phyloP scores from a whole-genome alignment of 1,140 invertebrate genomes.

The Lasioglossum albipes region DNA sequence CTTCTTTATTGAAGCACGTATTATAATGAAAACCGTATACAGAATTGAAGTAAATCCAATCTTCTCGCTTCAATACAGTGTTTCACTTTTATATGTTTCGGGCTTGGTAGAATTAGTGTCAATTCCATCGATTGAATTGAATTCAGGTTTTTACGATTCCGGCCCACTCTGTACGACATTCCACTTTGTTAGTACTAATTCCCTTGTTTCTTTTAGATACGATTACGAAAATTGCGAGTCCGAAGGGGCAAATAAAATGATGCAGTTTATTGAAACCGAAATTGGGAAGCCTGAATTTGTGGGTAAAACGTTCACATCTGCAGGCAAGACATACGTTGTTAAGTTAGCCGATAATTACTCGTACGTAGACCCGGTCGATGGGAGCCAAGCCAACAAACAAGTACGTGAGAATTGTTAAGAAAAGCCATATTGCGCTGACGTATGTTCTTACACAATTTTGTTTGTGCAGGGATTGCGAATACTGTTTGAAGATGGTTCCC shows the following conservation, averaged over 20 bases:
- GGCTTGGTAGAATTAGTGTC: too few species aligned
- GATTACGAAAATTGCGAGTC: slow-evolving; percentile 98
- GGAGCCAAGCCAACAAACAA: slow-evolving; percentile 94
- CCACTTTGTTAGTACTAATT: not conserved
- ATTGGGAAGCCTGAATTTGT: slow-evolving; percentile 84
- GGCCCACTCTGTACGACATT: not conserved
- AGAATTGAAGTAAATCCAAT: too few species aligned
- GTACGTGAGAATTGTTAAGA: slow-evolving; percentile 75
- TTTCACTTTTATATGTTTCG: too few species aligned
- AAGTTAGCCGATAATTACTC: slow-evolving; percentile 93
- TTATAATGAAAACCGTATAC: too few species aligned
- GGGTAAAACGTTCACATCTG: slow-evolving; percentile 83
- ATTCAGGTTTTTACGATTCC: too few species aligned
- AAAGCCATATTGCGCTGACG: not conserved
- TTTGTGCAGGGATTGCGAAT: slow-evolving; percentile 92
- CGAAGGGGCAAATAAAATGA: slow-evolving; percentile 93
- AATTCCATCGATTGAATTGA: too few species aligned
- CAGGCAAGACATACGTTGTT: slow-evolving; percentile 87
- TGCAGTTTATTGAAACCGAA: slow-evolving; percentile 86
- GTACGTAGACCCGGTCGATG: slow-evolving; percentile 96
- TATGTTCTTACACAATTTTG: slow-evolving; percentile 46
- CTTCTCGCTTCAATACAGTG: too few species aligned
- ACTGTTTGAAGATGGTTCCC: slow-evolving; percentile 95
- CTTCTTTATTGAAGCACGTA: too few species aligned
- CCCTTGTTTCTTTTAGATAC: slow-evolving; percentile 83